Evolutionary conservation across 2,888 invertebrate genomes (phyloP).

Genomic region (Lycaena phlaeas): DNA sequence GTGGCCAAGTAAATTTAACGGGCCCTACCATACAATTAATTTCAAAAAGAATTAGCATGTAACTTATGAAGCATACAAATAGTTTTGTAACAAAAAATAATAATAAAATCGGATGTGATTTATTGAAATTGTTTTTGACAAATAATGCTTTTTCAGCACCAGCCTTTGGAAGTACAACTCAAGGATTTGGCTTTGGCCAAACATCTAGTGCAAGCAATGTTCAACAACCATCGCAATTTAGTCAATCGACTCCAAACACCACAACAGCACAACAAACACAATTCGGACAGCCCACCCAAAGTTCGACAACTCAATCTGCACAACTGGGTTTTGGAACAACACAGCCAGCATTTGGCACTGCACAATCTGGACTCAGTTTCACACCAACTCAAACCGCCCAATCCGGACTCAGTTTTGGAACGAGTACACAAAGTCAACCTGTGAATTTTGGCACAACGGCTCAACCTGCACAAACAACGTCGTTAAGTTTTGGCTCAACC

Average conservation of each 20-base stretch:
- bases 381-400: constrained; percentile 2
- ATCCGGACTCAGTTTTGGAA: constrained; percentile 6
- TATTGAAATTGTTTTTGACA: too few relatives aligned
- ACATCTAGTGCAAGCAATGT: constrained; percentile 6
- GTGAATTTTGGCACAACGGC: not conserved
- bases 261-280: constrained; percentile 9
- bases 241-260: constrained; percentile 14
- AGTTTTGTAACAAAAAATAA: too few relatives aligned
- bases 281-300: constrained; percentile 9
- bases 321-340: not conserved
- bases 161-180: constrained; percentile 23
- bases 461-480: not conserved
- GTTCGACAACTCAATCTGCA: not conserved
- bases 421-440: not conserved
- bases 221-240: constrained; percentile 11
- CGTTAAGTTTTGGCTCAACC: not conserved
- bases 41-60: too few relatives aligned
- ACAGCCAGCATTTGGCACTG: not conserved
- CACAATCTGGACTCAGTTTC: not conserved
- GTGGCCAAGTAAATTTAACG: too few relatives aligned
- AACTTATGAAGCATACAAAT: too few relatives aligned
- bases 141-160: constrained; percentile 15
- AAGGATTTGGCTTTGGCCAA: constrained; percentile 18
- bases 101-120: too few relatives aligned
- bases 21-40: too few relatives aligned